A percentile compares a stretch with the other conserved stretches of the same genome.
phyloP scores from a whole-genome alignment of 2,888 invertebrate genomes.

The Allacma fusca region DNA sequence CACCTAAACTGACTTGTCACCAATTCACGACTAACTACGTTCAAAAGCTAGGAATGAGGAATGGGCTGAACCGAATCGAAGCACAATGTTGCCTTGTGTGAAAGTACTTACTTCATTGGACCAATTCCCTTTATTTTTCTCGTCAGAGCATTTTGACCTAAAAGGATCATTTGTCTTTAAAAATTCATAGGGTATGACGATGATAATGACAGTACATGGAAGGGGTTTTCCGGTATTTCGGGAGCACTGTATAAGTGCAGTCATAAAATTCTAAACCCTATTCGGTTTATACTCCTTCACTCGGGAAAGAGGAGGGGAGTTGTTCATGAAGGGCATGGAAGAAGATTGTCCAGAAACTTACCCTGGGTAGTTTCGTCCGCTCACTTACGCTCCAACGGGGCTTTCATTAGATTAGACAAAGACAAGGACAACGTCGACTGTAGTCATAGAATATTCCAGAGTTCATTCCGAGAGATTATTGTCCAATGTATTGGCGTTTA shows the following conservation, averaged over 20 bases:
- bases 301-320: slow-evolving; percentile 9
- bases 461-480: too few relatives aligned
- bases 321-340: background rate
- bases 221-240: slow-evolving; percentile 24
- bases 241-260: background rate
- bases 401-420: too few relatives aligned
- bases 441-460: too few relatives aligned
- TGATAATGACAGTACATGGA: slow-evolving; percentile 30
- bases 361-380: background rate
- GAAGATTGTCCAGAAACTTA: background rate
- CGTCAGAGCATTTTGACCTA: slow-evolving; percentile 24
- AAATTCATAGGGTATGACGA: slow-evolving; percentile 33
- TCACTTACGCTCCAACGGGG: background rate
- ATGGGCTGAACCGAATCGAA: background rate
- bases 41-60: background rate
- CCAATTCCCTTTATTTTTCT: background rate
- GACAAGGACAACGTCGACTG: too few relatives aligned
- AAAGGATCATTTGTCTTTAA: slow-evolving; percentile 26
- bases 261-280: background rate
- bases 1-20: background rate
- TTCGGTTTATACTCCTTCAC: background rate
- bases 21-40: background rate
- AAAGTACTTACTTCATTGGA: background rate
- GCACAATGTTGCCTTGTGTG: background rate
- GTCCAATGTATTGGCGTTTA: too few relatives aligned